These are phyloP conservation scores for Rallus crepitans DNA, from an alignment of 2,797 vertebrate genomes.

Conservation along the genomic window DNA sequence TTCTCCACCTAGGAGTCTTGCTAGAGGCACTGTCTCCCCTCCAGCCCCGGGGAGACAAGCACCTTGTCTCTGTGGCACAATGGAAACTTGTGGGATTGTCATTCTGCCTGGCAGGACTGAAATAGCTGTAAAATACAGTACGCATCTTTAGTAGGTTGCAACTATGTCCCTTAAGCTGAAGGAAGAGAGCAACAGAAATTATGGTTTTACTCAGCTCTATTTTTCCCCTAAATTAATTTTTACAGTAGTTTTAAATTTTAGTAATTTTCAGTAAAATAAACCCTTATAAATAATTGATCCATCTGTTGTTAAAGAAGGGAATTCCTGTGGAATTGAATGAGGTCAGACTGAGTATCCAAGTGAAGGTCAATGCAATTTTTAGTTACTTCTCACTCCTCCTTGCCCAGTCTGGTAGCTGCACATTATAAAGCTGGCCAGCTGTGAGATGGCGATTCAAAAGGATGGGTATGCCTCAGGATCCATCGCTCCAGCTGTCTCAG, in stretches of 20 bases:
- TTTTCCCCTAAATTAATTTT: accelerated
- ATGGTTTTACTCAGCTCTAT: neutral
- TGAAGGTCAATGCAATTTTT: slow-evolving; percentile 5
- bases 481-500: slow-evolving; percentile 63
- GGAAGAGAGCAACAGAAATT: neutral
- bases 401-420: neutral
- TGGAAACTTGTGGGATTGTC: neutral
- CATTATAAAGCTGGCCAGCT: slow-evolving; percentile 37
- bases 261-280: neutral
- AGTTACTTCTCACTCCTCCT: neutral
- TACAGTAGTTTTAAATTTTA: neutral
- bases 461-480: slow-evolving; percentile 30
- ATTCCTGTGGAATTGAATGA: neutral
- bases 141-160: neutral
- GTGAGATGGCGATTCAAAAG: slow-evolving; percentile 17
- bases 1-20: neutral
- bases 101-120: neutral
- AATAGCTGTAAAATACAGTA: neutral
- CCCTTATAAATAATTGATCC: neutral
- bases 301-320: neutral
- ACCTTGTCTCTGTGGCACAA: neutral
- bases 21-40: neutral
- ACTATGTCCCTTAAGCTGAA: neutral
- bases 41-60: neutral
- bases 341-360: neutral